Base-by-base conservation (phyloP, 1,140 invertebrate species). In the Thaumetopoea pityocampa region DNA sequence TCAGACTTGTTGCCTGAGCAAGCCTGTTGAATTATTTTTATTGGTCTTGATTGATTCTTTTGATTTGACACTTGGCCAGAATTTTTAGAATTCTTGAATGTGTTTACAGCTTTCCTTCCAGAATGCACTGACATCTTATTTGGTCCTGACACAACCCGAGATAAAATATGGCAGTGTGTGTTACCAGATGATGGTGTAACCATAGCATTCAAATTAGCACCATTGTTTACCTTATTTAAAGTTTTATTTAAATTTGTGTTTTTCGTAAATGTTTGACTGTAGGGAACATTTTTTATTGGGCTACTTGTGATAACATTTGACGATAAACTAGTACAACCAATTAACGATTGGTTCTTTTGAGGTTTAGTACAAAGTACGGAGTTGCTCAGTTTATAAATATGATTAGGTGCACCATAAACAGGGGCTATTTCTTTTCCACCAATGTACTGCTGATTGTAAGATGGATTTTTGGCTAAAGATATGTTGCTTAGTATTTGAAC, bases 401-500 rank as follows among this genome's bases (percentile, higher is more conserved):
- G 79, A 55, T 78, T 81, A 29, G 72, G 72, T 23, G 70, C 69
- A 14, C 65, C 71, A 59, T 81, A 83, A n/a, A 83, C 60, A 19
- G 74, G 65, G 24, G 64, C 42, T 12, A 79, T 56, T 24, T 83
- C 76, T 57, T 79, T 80, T 24, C 54, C 47, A 20, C 65, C 54
- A 27, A 79, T 59, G 45, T 81, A 83, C 44, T 79, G 77, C 51
- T 72, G 72, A 33, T 72, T 63, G 51, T 73, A 83, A 47, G 59
- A 79, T 26, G 78, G 51, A 51, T 56, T 79, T 54, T 84, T 84
- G 2, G 80, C 76, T 51, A 84, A 43, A 33, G 76, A 70, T 69
- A 84, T 82, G 43, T 84, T 84, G 29, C 80, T 84, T 51, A 84
- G 56, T 46, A 84, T 84, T 36, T 84, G 80, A 18, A 84, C 80